Conservation (phyloP, 2,797 vertebrate genomes). For the Neomorphus geoffroyi region DNA sequence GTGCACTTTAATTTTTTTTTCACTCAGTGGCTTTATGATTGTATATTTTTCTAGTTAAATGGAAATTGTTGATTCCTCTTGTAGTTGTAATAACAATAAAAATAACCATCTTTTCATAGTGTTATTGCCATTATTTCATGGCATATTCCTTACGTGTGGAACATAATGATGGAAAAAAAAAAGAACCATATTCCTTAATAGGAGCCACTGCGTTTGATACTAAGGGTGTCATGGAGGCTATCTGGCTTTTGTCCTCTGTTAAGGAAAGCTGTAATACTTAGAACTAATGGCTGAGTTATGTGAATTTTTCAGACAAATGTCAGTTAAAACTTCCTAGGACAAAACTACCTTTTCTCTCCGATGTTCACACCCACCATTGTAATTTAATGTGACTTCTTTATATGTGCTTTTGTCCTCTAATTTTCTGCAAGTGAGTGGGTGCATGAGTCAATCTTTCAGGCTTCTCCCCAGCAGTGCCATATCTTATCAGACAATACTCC, state of each 20-base stretch:
- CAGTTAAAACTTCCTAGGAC: background rate
- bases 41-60: background rate
- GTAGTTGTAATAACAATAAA: background rate
- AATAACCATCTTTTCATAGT: background rate
- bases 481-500: background rate
- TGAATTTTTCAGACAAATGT: background rate
- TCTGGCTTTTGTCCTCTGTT: background rate
- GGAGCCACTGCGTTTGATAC: background rate
- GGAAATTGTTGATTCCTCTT: background rate
- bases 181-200: accelerated
- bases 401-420: background rate
- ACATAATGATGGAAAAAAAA: background rate
- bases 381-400: constrained; percentile 11
- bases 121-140: background rate
- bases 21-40: background rate
- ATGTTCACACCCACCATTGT: background rate
- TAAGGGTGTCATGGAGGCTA: background rate
- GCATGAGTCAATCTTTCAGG: background rate
- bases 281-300: background rate
- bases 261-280: background rate
- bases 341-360: background rate
- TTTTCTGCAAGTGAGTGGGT: background rate
- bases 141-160: background rate
- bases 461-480: background rate
- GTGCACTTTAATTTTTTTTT: background rate